phyloP scores from a whole-genome alignment of 2,113 vertebrate species.

The Cairina moschata region DNA sequence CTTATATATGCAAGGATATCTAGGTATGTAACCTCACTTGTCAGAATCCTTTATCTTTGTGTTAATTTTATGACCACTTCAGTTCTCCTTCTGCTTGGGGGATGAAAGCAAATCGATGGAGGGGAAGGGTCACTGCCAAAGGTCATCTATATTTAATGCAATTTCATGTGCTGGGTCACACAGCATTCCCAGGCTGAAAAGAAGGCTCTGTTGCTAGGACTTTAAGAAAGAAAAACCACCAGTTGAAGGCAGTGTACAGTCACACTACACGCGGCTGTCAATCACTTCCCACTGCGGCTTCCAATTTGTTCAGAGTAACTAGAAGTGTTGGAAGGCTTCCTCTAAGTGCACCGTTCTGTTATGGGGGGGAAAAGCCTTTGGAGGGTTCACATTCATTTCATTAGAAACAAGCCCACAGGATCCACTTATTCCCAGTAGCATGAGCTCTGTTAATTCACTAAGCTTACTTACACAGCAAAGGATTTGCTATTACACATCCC shows the following conservation, averaged over 20 bases:
- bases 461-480: neutral
- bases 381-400: neutral
- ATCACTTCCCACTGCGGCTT: neutral
- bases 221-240: neutral
- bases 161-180: constrained; percentile 36
- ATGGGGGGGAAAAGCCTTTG: neutral
- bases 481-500: neutral
- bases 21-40: neutral
- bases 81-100: neutral
- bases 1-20: neutral
- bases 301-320: neutral
- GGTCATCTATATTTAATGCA: constrained; percentile 39
- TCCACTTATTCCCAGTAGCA: neutral
- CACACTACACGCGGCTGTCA: neutral
- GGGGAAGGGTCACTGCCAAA: neutral
- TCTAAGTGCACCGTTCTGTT: neutral
- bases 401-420: neutral
- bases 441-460: neutral
- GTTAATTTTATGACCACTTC: neutral
- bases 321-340: neutral
- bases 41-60: constrained; percentile 29
- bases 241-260: neutral
- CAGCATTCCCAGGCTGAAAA: constrained; percentile 21
- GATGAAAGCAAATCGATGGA: constrained; percentile 29
- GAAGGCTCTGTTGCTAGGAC: neutral